Evolutionary conservation across 2,113 vertebrate genomes (phyloP).

Genomic region (Tricholaema leucomelas): DNA sequence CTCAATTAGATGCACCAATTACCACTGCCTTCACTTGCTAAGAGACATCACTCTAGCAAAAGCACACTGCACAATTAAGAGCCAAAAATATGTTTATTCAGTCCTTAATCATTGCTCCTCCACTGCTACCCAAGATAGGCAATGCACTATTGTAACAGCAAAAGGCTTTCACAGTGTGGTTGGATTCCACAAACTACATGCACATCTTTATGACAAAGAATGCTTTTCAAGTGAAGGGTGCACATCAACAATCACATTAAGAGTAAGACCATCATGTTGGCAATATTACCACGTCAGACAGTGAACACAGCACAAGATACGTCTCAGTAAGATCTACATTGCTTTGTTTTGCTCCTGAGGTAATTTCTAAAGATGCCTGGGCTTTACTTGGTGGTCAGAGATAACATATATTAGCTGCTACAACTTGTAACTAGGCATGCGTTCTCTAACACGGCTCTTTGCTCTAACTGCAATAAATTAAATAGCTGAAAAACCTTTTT

Average conservation of each 20-base stretch:
- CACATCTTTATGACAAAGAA: background rate
- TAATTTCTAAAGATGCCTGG: background rate
- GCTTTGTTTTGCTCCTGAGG: background rate
- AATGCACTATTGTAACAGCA: background rate
- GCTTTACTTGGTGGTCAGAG: background rate
- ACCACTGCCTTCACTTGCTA: background rate
- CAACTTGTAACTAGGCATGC: background rate
- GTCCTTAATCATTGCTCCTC: background rate
- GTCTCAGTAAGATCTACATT: background rate
- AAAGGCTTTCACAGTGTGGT: rapidly evolving
- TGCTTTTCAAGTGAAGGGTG: background rate
- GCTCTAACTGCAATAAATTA: background rate
- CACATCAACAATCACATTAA: rapidly evolving
- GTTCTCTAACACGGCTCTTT: background rate
- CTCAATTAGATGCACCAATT: background rate
- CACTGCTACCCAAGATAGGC: background rate
- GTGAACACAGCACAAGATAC: rapidly evolving
- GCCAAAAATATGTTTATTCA: background rate
- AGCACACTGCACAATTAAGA: background rate
- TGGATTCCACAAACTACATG: background rate
- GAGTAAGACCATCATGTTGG: background rate
- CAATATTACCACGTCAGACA: background rate
- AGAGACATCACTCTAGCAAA: background rate
- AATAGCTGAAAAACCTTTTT: background rate
- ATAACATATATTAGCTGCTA: background rate